These are phyloP conservation scores for Platysteira castanea DNA, from an alignment of 2,113 vertebrate genomes.

Conservation along the genomic window DNA sequence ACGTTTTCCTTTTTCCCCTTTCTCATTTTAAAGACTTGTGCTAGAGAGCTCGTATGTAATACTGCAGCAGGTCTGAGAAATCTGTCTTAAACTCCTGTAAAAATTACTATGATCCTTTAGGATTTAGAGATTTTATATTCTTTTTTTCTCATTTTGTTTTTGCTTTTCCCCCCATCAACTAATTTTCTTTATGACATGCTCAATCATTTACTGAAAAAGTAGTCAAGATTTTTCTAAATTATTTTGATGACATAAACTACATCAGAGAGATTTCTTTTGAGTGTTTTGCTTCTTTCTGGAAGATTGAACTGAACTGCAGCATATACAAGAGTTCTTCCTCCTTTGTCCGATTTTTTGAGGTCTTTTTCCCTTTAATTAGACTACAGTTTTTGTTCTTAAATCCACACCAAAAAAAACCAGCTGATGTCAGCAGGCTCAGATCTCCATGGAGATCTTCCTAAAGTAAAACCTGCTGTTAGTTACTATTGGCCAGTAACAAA, in stretches of 20 bases:
- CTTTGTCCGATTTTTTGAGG: neutral
- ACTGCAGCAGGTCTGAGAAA: neutral
- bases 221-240: neutral
- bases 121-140: neutral
- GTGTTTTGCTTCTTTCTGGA: neutral
- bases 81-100: neutral
- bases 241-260: neutral
- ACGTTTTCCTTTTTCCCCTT: neutral
- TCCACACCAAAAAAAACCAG: neutral
- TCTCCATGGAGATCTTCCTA: slow-evolving; percentile 54
- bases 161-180: neutral
- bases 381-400: neutral
- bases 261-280: neutral
- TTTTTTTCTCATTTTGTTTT: neutral
- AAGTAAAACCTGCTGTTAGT: slow-evolving; percentile 27
- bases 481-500: neutral
- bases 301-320: neutral
- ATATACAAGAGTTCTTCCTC: neutral
- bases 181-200: neutral
- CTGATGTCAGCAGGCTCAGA: slow-evolving; percentile 33
- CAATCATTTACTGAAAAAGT: neutral
- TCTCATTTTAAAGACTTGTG: neutral
- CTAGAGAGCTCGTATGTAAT: neutral
- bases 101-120: neutral
- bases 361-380: slow-evolving; percentile 6